Conservation (phyloP, 2,797 vertebrate genomes). For the Ceyx erithaca region DNA sequence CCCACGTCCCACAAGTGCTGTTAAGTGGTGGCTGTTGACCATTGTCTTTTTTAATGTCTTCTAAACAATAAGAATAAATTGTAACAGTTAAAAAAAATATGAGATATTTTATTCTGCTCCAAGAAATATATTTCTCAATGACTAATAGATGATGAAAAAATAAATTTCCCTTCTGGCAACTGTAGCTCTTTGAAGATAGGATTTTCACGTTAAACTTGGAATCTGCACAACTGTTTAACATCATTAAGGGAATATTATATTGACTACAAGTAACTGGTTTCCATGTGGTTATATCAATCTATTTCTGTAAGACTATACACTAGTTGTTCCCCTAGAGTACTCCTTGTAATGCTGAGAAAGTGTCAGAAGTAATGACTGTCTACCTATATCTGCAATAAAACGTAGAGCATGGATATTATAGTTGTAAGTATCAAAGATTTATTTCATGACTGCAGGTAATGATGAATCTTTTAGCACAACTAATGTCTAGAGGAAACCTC, state of each 20-base stretch:
- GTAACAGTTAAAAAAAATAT: conserved; percentile 16
- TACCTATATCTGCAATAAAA: conserved; percentile 88
- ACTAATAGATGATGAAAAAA: conserved; percentile 65
- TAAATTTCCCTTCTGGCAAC: conserved; percentile 72
- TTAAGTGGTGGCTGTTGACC: conserved; percentile 66
- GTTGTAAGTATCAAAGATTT: conserved; percentile 89
- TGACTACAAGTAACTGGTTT: conserved; percentile 82
- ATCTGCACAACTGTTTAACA: conserved; percentile 78
- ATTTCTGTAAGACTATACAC: conserved; percentile 80
- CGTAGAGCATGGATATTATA: conserved; percentile 87
- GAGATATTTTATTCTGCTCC: conserved; percentile 19
- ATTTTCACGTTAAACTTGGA: conserved; percentile 75
- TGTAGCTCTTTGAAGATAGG: conserved; percentile 56
- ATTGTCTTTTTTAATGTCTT: conserved; percentile 65
- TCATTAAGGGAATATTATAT: conserved; percentile 83
- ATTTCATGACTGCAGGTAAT: conserved; percentile 88
- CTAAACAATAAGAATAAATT: conserved; percentile 73
- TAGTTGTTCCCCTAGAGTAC: conserved; percentile 82
- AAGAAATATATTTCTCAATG: conserved; percentile 61
- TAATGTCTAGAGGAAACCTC: conserved; percentile 89
- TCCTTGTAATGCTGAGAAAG: conserved; percentile 84
- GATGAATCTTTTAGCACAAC: conserved; percentile 89
- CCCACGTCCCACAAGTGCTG: conserved; percentile 27
- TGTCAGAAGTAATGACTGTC: conserved; percentile 88
- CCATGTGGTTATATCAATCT: conserved; percentile 84